A percentile compares a stretch with the other conserved stretches of the same genome.
Evolutionary conservation across 2,888 invertebrate species (phyloP).

Genomic region (Ennomos fuscantarius): DNA sequence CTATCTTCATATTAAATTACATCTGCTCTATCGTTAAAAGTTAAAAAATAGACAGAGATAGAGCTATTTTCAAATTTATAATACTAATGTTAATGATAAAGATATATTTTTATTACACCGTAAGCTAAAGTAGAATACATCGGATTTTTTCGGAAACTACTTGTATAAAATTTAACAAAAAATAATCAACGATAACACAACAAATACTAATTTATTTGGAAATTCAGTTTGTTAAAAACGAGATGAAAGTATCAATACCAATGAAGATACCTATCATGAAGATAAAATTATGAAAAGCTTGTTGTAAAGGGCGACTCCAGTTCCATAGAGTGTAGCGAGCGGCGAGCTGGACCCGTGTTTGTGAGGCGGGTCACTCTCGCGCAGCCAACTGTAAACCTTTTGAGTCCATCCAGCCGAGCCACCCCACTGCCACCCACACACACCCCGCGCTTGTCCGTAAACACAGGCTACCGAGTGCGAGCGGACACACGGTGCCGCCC

Average conservation of each 20-base stretch:
- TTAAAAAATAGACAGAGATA: too few species aligned
- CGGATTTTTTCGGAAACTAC: too few species aligned
- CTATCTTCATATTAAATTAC: too few species aligned
- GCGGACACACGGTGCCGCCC: slow-evolving; percentile 77
- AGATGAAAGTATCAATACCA: slow-evolving; percentile 23
- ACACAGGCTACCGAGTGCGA: slow-evolving; percentile 49
- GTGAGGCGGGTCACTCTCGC: slow-evolving; percentile 83
- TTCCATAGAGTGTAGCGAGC: slow-evolving; percentile 66
- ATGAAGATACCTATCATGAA: slow-evolving; percentile 44
- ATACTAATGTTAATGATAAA: too few species aligned
- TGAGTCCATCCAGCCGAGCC: slow-evolving; percentile 75
- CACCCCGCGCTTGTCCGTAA: slow-evolving; percentile 53
- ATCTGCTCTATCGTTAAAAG: too few species aligned
- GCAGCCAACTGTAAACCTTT: slow-evolving; percentile 84
- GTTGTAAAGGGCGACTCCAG: slow-evolving; percentile 60
- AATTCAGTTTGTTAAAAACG: neutral
- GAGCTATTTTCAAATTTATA: too few species aligned
- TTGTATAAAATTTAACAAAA: too few species aligned
- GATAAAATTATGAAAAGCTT: slow-evolving; percentile 51
- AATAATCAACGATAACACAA: neutral
- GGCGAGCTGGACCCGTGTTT: slow-evolving; percentile 69
- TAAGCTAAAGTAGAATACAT: too few species aligned
- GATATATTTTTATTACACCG: too few species aligned
- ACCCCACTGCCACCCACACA: slow-evolving; percentile 47
- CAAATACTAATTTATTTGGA: neutral